phyloP scores from a whole-genome alignment of 2,113 vertebrate genomes.

The Genyomyrus donnyi region DNA sequence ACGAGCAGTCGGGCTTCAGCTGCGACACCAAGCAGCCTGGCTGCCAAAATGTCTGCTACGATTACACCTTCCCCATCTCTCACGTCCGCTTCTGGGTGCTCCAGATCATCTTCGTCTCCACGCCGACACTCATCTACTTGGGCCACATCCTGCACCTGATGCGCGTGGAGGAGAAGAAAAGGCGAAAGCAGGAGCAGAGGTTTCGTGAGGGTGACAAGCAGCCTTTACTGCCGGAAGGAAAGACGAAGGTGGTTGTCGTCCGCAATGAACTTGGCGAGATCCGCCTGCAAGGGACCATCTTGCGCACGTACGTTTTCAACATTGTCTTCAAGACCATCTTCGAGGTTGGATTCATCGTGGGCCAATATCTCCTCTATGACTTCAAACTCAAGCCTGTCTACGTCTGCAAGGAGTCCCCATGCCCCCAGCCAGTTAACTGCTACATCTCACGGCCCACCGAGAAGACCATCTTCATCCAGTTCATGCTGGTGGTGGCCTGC shows the following conservation, averaged over 20 bases:
- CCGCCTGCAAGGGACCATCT: constrained; percentile 63
- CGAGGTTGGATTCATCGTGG: constrained; percentile 75
- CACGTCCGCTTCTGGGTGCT: constrained; percentile 82
- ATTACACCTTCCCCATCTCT: constrained; percentile 79
- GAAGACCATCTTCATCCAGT: constrained; percentile 80
- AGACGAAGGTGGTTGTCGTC: constrained; percentile 35
- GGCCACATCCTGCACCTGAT: constrained; percentile 77
- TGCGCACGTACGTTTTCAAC: constrained; percentile 73
- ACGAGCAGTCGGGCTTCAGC: constrained; percentile 73
- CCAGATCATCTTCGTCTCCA: constrained; percentile 84
- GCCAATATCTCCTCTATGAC: constrained; percentile 71
- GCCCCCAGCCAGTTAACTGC: constrained; percentile 74
- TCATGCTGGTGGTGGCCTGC: constrained; percentile 73
- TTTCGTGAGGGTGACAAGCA: constrained; percentile 33
- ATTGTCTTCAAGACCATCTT: constrained; percentile 73
- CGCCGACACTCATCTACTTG: constrained; percentile 73
- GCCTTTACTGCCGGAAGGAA: constrained; percentile 31
- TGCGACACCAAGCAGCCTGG: constrained; percentile 79
- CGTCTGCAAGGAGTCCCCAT: constrained; percentile 66
- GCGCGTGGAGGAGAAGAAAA: constrained; percentile 68
- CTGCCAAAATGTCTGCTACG: constrained; percentile 79
- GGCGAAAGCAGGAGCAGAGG: constrained; percentile 35
- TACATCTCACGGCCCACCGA: constrained; percentile 78
- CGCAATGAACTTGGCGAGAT: constrained; percentile 52
- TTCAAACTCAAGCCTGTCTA: constrained; percentile 77